Evolutionary conservation across 2,113 vertebrate species (phyloP), one percentile per base, ranked within the genome.

Genomic region (Leucopsar rothschildi): DNA sequence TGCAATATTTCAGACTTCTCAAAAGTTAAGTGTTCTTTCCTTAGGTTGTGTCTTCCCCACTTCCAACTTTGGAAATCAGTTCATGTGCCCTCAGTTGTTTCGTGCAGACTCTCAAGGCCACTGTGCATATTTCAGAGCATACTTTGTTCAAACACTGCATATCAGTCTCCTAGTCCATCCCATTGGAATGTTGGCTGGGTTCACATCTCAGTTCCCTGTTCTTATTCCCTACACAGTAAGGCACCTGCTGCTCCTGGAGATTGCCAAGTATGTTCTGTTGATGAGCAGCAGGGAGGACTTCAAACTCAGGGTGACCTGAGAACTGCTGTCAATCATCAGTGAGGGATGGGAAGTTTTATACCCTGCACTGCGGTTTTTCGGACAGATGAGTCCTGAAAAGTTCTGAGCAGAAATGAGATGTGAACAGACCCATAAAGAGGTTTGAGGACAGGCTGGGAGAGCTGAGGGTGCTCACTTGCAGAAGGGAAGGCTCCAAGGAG

Each of bases 271-370:
- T 37, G 81, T 88, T 33, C 24, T 73, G 37, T 69, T 42, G 2
- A 1, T 10, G 12, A 0, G 0, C 1, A 3, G 35, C 4, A 5
- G 13, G 8, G n/a, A 72, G 12, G 23, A 44, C 8, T 33, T 71
- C 44, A 76, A 27, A 45, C 28, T 35, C 44, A 22, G 72, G 14
- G 35, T 52, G 65, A 37, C 55, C 15, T 25, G 12, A 45, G 45
- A 65, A 45, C 49, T 60, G 20, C 64, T 24, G 15, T 8, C 28
- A 29, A 0, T 60, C 68, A 5, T 14, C 28, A 64, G 4, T 20
- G 55, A 90, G 21, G 27, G 11, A 27, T 40, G 44, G 59, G 16
- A 55, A 47, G 11, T 42, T 77, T 86, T 42, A 29, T 22, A 53
- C 6, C 8, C 12, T 16, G 3, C 15, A 6, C 24, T 7, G 1